Base-by-base conservation (phyloP, 2,113 vertebrate species). In the Catharus bicknelli region DNA sequence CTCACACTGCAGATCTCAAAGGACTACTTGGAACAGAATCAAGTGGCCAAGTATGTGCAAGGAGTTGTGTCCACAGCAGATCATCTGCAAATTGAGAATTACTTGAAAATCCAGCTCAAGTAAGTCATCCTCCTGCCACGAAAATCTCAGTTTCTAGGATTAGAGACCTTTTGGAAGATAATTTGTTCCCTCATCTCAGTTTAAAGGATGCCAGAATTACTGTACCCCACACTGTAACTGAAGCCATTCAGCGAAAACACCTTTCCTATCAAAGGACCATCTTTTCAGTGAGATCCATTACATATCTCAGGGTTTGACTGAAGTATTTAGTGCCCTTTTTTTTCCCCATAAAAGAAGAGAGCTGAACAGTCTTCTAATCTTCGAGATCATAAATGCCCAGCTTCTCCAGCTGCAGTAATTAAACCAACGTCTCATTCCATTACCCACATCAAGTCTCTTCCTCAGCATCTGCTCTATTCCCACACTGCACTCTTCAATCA, bases 341-440 rank as follows among this genome's bases (percentile, higher is more conserved):
- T 53, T 21, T 3, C 5, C 12, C 54, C 30, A 64, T 32, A 68
- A 94, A 38, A 86, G 23, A n/a, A n/a, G 88, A 88, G 66, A 84
- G 16, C 64, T 75, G 64, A 84, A 77, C 80, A 91, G 50, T 40
- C 36, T 86, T 75, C 57, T 84, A 17, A 89, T 85, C 54, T 64
- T 77, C 0, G 1, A 76, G 26, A 79, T 8, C 43, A 36, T 64
- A 78, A 95, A 88, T 66, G 62, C 61, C 77, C 80, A 81, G 42
- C 58, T 89, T 54, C 74, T 69, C 58, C 95, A 93, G 77, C 92
- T 95, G 88, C 83, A 92, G 83, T 89, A 93, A 94, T 94, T 94
- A 95, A 95, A 88, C 61, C 34, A 92, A 38, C 66, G 82, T 86
- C 83, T 87, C 21, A 69, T 82, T 76, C 90, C 81, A 76, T 86